Evolutionary conservation across 2,113 vertebrate genomes (phyloP).

Genomic region (Toxotes jaculatrix): DNA sequence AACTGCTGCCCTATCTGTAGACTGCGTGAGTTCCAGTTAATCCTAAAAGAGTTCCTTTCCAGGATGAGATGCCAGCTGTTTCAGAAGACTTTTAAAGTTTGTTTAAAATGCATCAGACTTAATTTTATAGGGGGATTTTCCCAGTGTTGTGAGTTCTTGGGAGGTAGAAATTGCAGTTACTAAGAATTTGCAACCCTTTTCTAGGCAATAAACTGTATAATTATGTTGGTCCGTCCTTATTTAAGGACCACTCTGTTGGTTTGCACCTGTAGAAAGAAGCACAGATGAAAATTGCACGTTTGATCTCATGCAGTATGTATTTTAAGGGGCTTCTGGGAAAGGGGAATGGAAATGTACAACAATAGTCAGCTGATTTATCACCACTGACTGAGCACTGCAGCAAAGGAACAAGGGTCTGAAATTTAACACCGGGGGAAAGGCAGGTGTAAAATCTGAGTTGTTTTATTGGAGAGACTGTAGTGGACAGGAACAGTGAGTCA

Average conservation of each 20-base stretch:
- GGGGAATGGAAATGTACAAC: constrained; percentile 4
- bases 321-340: neutral
- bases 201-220: neutral
- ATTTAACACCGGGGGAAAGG: neutral
- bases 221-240: neutral
- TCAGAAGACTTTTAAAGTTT: neutral
- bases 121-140: neutral
- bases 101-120: neutral
- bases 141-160: too few relatives aligned
- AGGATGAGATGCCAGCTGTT: neutral
- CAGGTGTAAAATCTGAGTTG: constrained; percentile 10
- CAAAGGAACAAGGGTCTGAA: constrained; percentile 7
- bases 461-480: neutral
- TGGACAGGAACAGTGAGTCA: neutral
- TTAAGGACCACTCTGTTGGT: neutral
- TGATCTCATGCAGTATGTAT: constrained; percentile 13
- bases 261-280: neutral
- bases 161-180: too few relatives aligned
- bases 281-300: neutral
- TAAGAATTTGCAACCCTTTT: neutral
- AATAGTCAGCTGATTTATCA: neutral
- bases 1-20: constrained; percentile 98
- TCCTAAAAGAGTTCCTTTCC: accelerated
- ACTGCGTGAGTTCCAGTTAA: constrained; percentile 87
- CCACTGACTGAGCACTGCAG: neutral